Percentiles rank a stretch among this genome's conserved stretches.
phyloP scores from a whole-genome alignment of 2,888 invertebrate species.

The Anthrax anthrax region DNA sequence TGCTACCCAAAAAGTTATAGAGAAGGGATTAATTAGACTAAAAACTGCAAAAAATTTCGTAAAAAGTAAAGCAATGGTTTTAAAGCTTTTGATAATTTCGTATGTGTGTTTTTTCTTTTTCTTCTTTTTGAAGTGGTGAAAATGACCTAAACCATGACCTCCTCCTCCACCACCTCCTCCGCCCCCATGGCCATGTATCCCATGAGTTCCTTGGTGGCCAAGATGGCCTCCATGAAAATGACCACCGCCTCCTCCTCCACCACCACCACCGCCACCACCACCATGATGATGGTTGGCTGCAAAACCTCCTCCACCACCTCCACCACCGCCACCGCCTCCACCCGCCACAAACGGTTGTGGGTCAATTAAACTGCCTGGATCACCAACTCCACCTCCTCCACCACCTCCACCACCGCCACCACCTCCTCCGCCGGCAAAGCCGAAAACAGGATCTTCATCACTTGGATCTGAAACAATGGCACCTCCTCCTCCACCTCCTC shows the following conservation, averaged over 20 bases:
- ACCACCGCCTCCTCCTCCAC: not conserved
- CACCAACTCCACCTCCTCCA: not conserved
- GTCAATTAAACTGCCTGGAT: not conserved
- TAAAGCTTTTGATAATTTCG: not conserved
- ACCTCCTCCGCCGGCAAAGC: not conserved
- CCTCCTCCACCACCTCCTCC: not conserved
- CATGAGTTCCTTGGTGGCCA: not conserved
- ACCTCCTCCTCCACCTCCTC: not conserved
- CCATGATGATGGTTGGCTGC: too few species aligned
- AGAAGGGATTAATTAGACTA: conserved; percentile 42
- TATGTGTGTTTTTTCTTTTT: conserved; percentile 1
- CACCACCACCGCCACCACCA: not conserved
- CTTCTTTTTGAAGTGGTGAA: not conserved
- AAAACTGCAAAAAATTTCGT: conserved; percentile 30
- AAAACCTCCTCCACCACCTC: not conserved
- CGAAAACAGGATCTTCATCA: not conserved
- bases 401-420: not conserved
- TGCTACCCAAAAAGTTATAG: conserved; percentile 43
- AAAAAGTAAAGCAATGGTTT: conserved; percentile 4
- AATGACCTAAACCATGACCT: not conserved
- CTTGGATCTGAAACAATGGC: not conserved
- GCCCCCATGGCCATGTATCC: not conserved
- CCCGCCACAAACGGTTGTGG: not conserved
- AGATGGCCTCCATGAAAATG: not conserved
- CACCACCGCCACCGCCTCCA: not conserved